Evolutionary conservation across 1,140 invertebrate species (phyloP).

Genomic region (Platorchestia sp.): DNA sequence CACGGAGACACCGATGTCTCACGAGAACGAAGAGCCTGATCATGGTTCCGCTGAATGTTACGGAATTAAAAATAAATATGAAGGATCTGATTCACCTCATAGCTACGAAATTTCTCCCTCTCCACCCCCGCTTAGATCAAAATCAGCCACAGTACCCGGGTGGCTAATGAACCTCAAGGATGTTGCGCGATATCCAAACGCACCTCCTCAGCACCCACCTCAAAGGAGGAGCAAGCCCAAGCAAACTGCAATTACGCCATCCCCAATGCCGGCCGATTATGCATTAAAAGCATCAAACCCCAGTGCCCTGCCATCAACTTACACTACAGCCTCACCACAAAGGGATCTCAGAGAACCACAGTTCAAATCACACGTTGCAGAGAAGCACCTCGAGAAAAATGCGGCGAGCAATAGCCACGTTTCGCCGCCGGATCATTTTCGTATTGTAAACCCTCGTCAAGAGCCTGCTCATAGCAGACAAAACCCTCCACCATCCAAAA

Average conservation of each 20-base stretch:
- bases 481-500: not conserved
- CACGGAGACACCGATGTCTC: not conserved
- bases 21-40: not conserved
- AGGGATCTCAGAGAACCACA: not conserved
- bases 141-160: not conserved
- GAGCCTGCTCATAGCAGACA: not conserved
- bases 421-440: conserved; percentile 36
- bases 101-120: not conserved
- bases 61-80: not conserved
- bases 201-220: conserved; percentile 52
- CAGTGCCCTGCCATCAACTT: not conserved
- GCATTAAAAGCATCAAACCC: conserved; percentile 22
- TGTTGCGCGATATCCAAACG: not conserved
- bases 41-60: not conserved
- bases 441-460: not conserved
- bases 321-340: not conserved
- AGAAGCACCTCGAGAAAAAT: not conserved
- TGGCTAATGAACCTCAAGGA: conserved; percentile 46
- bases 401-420: not conserved
- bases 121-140: not conserved
- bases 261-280: conserved; percentile 35
- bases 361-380: not conserved
- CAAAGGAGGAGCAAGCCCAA: conserved; percentile 30
- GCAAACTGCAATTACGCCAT: conserved; percentile 28
- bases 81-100: not conserved